Evolutionary conservation across 2,888 invertebrate species (phyloP).

Genomic region (Gastrophysa polygoni): DNA sequence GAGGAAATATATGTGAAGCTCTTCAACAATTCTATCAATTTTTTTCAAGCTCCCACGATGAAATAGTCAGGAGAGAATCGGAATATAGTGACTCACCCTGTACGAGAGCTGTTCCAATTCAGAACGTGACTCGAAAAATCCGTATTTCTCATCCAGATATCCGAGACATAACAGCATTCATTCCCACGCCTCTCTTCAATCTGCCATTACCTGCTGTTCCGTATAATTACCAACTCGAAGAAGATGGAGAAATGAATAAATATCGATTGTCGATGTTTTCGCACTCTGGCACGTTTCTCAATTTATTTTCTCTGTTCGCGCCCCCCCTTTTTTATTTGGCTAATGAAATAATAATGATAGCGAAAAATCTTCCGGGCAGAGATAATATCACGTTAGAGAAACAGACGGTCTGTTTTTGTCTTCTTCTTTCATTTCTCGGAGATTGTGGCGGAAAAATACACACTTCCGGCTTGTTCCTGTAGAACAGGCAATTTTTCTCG

Average conservation of each 20-base stretch:
- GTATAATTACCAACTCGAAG: background rate
- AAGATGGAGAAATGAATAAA: constrained; percentile 13
- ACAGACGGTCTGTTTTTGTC: too few relatives aligned
- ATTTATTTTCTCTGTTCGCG: constrained; percentile 11
- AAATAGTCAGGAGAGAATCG: too few relatives aligned
- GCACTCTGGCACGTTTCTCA: constrained; percentile 15
- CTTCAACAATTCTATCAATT: too few relatives aligned
- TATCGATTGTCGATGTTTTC: constrained; percentile 10
- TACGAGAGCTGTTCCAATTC: too few relatives aligned
- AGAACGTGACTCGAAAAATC: background rate
- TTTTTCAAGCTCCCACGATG: too few relatives aligned
- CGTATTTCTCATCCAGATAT: background rate
- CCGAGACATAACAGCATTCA: background rate
- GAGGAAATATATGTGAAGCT: too few relatives aligned
- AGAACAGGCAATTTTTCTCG: too few relatives aligned
- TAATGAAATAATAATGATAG: constrained; percentile 18
- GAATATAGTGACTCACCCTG: too few relatives aligned
- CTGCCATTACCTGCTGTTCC: background rate
- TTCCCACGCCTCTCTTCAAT: background rate
- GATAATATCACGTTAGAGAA: constrained; percentile 1
- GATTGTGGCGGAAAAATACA: background rate
- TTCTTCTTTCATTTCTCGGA: background rate
- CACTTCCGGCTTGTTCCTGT: too few relatives aligned
- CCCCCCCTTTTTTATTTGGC: constrained; percentile 1
- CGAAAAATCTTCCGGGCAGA: background rate